Evolutionary conservation across 2,113 vertebrate genomes (phyloP).

Genomic region (Cranoglanis bouderius): DNA sequence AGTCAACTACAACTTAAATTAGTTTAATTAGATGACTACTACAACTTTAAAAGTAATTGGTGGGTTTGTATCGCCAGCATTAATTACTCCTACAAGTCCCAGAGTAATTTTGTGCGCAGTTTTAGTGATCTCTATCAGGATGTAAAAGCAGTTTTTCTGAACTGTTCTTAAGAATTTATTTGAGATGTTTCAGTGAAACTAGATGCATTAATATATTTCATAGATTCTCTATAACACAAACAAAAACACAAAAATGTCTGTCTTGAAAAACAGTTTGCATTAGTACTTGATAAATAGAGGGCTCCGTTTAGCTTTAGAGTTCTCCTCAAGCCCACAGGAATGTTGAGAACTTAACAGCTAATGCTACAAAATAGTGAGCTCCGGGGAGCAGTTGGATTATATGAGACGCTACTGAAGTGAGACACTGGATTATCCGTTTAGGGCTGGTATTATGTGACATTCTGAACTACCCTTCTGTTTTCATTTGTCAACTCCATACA

Average conservation of each 20-base stretch:
- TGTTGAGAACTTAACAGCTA: neutral
- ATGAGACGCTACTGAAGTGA: neutral
- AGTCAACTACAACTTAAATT: neutral
- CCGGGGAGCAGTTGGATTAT: constrained; percentile 2
- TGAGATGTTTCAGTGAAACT: neutral
- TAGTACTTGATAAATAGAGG: neutral
- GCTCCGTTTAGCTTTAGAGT: neutral
- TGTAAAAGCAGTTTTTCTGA: neutral
- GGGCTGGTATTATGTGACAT: neutral
- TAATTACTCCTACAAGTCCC: neutral
- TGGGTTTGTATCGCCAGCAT: neutral
- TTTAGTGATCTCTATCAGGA: neutral
- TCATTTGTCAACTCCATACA: constrained; percentile 27
- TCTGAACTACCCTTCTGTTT: neutral
- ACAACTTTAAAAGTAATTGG: neutral
- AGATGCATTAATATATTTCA: neutral
- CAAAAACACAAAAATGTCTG: neutral
- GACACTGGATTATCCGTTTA: neutral
- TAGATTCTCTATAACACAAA: neutral
- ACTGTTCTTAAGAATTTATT: neutral
- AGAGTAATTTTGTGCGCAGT: neutral
- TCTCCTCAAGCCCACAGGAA: neutral
- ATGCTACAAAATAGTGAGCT: neutral
- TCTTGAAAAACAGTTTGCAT: neutral
- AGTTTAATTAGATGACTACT: neutral